Base-by-base conservation (phyloP, 2,113 vertebrate genomes). In the Acanthisitta chloris region DNA sequence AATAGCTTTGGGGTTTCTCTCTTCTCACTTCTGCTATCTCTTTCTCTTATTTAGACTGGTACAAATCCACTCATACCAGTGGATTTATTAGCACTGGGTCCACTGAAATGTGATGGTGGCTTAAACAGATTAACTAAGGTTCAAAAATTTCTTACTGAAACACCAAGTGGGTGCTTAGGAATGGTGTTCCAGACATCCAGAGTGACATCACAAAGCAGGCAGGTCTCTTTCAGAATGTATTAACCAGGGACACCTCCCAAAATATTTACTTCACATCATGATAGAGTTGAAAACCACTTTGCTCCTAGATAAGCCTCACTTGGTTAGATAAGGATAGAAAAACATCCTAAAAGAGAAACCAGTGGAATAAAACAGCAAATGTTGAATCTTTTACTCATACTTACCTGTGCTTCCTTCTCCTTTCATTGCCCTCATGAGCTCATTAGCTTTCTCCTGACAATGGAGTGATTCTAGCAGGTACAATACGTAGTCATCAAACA, bases 401-500 rank as follows among this genome's bases (percentile, higher is more conserved):
- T 98, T 92, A 99, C 99, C 99, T 94, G 98, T 98, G 94, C 98
- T 98, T 61, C 98, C 98, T 92, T 99, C 99, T 42, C 98, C 98
- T 96, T 99, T 99, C 99, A 99, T 99, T 91, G 99, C 98, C 86
- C 98, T 98, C 99, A 99, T 99, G 66, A 99, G 98, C 93, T 99
- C 99, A 25, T 98, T 99, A 97, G 99, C 99, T 81, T 99, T 98
- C 96, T 99, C 99, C 97, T 99, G 99, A 95, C 99, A 99, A 91
- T 99, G 99, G 70, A 99, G 98, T 23, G 99, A 99, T 94, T 99
- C 99, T 96, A 99, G 97, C 94, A 99, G 97, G 97, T 99, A 99
- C 77, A 99, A 98, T 72, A 99, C 99, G 8, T 99, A 99, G 96
- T 99, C 99, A 90, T 99, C 99, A 65, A 99, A 99, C 99, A 99